Conservation (phyloP, 92 coral and sea anemone species). For the Bergia sp. region DNA sequence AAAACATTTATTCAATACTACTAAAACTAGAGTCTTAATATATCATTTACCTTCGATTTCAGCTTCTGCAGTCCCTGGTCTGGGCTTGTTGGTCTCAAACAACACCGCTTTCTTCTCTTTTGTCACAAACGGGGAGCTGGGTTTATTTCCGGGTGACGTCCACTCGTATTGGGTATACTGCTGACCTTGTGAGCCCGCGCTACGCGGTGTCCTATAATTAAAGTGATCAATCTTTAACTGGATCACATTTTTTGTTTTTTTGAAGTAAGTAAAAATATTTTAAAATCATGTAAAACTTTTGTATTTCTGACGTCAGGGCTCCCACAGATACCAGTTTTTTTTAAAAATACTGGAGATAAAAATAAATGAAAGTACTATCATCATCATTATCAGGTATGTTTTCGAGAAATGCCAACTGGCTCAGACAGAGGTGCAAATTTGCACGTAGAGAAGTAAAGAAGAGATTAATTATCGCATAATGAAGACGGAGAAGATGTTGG, state of each 20-base stretch:
- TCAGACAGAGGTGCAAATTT: neutral
- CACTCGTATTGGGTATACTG: conserved; percentile 85
- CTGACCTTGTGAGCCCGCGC: conserved; percentile 68
- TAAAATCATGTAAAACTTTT: no score
- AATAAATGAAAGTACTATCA: no score
- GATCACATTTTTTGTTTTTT: neutral
- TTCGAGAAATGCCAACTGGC: neutral
- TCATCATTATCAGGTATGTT: neutral
- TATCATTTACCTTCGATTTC: conserved; percentile 84
- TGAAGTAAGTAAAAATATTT: neutral
- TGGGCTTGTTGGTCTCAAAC: conserved; percentile 72
- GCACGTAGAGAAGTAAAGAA: neutral
- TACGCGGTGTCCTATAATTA: conserved; percentile 73
- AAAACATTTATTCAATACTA: no score
- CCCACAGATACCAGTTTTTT: no score
- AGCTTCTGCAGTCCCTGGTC: conserved; percentile 97
- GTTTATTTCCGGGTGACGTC: conserved; percentile 88
- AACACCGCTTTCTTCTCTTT: conserved; percentile 70
- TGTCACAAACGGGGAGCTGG: conserved; percentile 92
- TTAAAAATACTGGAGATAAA: no score
- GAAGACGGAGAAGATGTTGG: neutral
- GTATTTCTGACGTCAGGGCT: no score
- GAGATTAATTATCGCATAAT: neutral
- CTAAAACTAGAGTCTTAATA: neutral
- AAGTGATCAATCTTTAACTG: neutral